Percentiles rank a stretch among this genome's conserved stretches.
Conservation (phyloP, 2,888 invertebrate genomes). For the Lottia scabra region DNA sequence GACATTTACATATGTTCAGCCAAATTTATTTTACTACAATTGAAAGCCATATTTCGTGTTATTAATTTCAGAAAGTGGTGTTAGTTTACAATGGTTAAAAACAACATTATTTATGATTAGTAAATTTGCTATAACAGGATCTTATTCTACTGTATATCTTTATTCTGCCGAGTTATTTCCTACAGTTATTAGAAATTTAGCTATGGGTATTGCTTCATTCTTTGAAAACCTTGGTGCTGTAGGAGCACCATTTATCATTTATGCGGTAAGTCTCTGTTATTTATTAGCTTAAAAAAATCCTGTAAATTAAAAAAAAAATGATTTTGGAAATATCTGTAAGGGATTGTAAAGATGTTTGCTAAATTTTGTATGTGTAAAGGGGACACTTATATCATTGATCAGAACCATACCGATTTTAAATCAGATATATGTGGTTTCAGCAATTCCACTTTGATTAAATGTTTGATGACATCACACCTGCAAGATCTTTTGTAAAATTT, state of each 20-base stretch:
- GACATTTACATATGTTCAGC: too few relatives aligned
- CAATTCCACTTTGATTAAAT: too few relatives aligned
- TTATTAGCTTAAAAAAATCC: not conserved
- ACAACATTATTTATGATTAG: constrained; percentile 58
- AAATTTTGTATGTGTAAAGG: too few relatives aligned
- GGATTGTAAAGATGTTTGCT: too few relatives aligned
- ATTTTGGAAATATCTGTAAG: too few relatives aligned
- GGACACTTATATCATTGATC: too few relatives aligned
- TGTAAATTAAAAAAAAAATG: not conserved
- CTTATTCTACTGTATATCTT: constrained; percentile 63
- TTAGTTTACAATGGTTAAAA: constrained; percentile 36
- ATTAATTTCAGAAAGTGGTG: constrained; percentile 39
- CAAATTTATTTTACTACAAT: too few relatives aligned
- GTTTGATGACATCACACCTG: too few relatives aligned
- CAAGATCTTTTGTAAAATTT: too few relatives aligned
- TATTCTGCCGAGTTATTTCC: constrained; percentile 66
- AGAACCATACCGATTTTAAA: too few relatives aligned
- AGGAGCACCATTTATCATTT: constrained; percentile 61
- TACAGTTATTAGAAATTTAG: constrained; percentile 63
- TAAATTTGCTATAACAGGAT: constrained; percentile 67
- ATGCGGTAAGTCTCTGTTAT: constrained; percentile 59
- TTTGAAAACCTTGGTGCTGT: constrained; percentile 64
- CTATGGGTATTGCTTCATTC: constrained; percentile 61
- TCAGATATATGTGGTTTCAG: too few relatives aligned
- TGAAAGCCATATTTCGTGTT: too few relatives aligned